These are phyloP conservation scores for Chrysolina haemoptera DNA, from an alignment of 2,888 invertebrate species.

Conservation along the genomic window DNA sequence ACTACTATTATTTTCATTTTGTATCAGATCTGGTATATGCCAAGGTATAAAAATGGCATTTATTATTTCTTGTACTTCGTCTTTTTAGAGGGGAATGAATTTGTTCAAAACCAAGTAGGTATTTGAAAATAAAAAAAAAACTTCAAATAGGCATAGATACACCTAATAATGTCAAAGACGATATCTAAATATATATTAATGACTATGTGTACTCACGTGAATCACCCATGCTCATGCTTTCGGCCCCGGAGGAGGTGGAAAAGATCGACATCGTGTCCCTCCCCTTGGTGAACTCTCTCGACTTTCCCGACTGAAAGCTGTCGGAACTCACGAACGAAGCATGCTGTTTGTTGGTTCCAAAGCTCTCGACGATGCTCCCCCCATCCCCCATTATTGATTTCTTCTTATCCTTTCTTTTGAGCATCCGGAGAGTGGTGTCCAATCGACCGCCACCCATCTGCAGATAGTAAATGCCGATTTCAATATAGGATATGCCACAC, in stretches of 20 bases:
- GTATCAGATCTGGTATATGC: too few relatives aligned
- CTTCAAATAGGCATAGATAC: too few relatives aligned
- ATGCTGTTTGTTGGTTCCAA: slow-evolving; percentile 29
- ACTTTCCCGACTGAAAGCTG: slow-evolving; percentile 30
- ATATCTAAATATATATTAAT: too few relatives aligned
- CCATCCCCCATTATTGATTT: slow-evolving; percentile 41
- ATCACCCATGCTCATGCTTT: slow-evolving; percentile 19
- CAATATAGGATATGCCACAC: too few relatives aligned
- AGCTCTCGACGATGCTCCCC: slow-evolving; percentile 30
- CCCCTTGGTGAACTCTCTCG: slow-evolving; percentile 26
- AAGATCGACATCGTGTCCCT: slow-evolving; percentile 29
- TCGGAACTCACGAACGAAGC: slow-evolving; percentile 36
- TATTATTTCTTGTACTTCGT: too few relatives aligned
- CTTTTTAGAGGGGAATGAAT: too few relatives aligned
- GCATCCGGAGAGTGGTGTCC: slow-evolving; percentile 52
- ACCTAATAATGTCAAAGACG: too few relatives aligned
- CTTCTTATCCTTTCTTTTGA: slow-evolving; percentile 36
- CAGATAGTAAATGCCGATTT: neutral
- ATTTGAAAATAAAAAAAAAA: too few relatives aligned
- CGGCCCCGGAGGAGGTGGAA: slow-evolving; percentile 9
- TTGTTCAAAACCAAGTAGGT: too few relatives aligned
- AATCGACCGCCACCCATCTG: slow-evolving; percentile 68
- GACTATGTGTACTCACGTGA: slow-evolving; percentile 28
- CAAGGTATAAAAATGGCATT: too few relatives aligned
- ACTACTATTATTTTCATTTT: too few relatives aligned